Conservation (phyloP, 2,113 vertebrate species). For the Micronycteris hirsuta region DNA sequence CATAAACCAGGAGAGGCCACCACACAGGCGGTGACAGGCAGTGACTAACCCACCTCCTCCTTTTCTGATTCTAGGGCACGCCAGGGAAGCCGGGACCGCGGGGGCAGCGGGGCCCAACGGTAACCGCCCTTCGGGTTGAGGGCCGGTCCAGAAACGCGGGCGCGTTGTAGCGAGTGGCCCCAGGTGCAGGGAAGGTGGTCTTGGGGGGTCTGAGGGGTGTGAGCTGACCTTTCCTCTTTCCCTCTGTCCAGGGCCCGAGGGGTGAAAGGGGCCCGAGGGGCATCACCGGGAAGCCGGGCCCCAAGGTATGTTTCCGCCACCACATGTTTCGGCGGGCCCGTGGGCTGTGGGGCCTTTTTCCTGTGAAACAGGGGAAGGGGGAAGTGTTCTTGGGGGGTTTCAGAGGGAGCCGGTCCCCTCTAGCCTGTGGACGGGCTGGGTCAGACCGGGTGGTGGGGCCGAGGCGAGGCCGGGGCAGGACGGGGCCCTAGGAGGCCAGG, state of each 20-base stretch:
- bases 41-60: neutral
- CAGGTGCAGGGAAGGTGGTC: fast-evolving
- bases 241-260: constrained; percentile 89
- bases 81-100: constrained; percentile 94
- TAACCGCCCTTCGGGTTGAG: constrained; percentile 67
- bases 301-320: constrained; percentile 85
- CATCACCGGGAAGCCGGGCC: constrained; percentile 95
- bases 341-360: neutral
- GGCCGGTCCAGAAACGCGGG: neutral
- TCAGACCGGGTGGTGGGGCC: fast-evolving
- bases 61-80: constrained; percentile 86
- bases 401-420: neutral
- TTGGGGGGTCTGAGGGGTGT: fast-evolving
- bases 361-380: neutral
- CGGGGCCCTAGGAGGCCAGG: no score
- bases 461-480: fast-evolving
- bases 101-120: constrained; percentile 96
- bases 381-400: neutral
- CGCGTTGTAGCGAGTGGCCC: fast-evolving
- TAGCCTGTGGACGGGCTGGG: neutral
- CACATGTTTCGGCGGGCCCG: fast-evolving
- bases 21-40: fast-evolving
- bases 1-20: fast-evolving
- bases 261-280: constrained; percentile 96
- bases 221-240: neutral